Base-by-base conservation (phyloP, 2,888 invertebrate genomes). In the Bellardia bayeri region DNA sequence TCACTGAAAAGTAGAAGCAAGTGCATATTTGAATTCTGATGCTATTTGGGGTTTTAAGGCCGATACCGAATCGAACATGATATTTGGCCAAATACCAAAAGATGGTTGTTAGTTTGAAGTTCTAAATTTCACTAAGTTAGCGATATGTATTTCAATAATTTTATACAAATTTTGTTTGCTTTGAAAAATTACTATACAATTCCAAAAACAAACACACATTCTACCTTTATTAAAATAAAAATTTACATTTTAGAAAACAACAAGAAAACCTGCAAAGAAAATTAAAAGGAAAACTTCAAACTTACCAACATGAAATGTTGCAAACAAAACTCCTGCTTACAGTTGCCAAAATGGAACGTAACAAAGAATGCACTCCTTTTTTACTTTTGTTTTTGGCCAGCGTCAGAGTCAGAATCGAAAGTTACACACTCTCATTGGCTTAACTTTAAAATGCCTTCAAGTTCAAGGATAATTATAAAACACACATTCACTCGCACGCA, bases 381-480 rank as follows among this genome's bases (percentile, higher is more conserved):
- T 84, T 61, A 49, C 49, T n/a, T 45, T 51, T 49, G 1, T 49
- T 66, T 58, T 56, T 81, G 23, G 72, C 54, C 45, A 64, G 30
- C 30, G 74, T 8, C 42, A 56, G 49, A 40, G n/a, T 69, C 3
- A 13, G 11, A 74, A 75, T 16, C 14, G 33, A 63, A 75, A 66
- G 49, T 45, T 23, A 51, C 51, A 61, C 14, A 72, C 16, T 9
- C 14, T 11, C 16, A 64, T 69, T 74, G 33, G 30, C 49, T 66
- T 8, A 81, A 87, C 61, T 68, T 81, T 23, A n/a, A 82, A 85
- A 87, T 87, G 85, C 58, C 85, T 85, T 71, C 82, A 87, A 87
- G 87, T 87, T 87, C 87, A 87, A 87, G 87, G 87, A 87, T 82
- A 79, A 78, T 82, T 83, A 63, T 82, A 56, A 51, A 78, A 40